These are phyloP conservation scores for Microcebus ravelobensis DNA, from an alignment of 2,113 vertebrate genomes.

Conservation along the genomic window DNA sequence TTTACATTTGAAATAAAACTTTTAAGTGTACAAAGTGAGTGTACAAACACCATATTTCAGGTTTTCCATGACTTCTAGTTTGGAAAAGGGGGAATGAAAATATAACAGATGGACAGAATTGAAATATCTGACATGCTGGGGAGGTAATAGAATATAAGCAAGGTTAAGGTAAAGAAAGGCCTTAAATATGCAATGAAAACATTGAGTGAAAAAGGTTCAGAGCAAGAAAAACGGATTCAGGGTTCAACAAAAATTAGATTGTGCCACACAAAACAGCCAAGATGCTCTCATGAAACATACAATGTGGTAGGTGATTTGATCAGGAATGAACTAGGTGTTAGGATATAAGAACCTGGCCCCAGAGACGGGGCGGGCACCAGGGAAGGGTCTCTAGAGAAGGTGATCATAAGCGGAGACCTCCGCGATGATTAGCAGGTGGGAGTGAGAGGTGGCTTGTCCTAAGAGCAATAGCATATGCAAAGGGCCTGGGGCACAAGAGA, in stretches of 20 bases:
- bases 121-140: background rate
- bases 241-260: background rate
- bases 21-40: slow-evolving; percentile 62
- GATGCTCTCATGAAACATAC: background rate
- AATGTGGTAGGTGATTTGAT: background rate
- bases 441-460: background rate
- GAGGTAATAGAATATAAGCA: background rate
- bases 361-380: no score
- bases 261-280: background rate
- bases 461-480: background rate
- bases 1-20: slow-evolving; percentile 77
- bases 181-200: background rate
- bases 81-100: background rate
- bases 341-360: background rate
- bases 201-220: background rate
- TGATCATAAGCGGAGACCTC: background rate
- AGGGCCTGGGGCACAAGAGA: background rate
- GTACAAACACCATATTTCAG: background rate
- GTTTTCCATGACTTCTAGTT: slow-evolving; percentile 18
- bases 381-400: background rate
- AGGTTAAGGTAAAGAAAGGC: background rate
- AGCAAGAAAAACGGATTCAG: background rate
- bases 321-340: background rate
- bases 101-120: background rate
- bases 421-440: background rate